These are phyloP conservation scores for Neomonachus schauinslandi DNA, from an alignment of 2,113 vertebrate species.

Conservation along the genomic window DNA sequence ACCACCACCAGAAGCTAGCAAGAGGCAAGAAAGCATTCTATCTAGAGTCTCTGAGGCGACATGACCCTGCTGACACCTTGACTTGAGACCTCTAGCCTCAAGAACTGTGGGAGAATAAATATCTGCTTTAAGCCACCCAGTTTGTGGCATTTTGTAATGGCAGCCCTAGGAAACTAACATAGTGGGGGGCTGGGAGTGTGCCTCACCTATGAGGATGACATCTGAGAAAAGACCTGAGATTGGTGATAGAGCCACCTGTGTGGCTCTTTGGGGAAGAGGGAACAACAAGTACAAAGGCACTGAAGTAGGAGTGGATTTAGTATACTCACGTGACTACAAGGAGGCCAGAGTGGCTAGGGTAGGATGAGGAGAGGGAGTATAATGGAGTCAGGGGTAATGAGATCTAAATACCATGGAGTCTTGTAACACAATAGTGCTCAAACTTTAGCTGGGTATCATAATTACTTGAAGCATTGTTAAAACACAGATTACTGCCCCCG, in stretches of 20 bases:
- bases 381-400: neutral
- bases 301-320: neutral
- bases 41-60: neutral
- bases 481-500: neutral
- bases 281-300: neutral
- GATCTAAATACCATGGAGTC: neutral
- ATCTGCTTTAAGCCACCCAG: neutral
- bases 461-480: neutral
- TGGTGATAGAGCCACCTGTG: neutral
- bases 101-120: neutral
- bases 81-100: neutral
- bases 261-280: neutral
- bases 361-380: neutral
- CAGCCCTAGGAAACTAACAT: neutral
- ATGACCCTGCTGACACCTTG: neutral
- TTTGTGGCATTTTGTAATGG: neutral
- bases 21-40: neutral
- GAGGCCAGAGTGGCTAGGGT: neutral
- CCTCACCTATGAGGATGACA: neutral
- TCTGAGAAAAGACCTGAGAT: neutral
- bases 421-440: neutral
- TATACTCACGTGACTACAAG: neutral
- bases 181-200: neutral
- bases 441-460: neutral
- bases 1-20: neutral